Base-by-base conservation (phyloP, 2,888 invertebrate genomes). In the Drosophila longiperda region DNA sequence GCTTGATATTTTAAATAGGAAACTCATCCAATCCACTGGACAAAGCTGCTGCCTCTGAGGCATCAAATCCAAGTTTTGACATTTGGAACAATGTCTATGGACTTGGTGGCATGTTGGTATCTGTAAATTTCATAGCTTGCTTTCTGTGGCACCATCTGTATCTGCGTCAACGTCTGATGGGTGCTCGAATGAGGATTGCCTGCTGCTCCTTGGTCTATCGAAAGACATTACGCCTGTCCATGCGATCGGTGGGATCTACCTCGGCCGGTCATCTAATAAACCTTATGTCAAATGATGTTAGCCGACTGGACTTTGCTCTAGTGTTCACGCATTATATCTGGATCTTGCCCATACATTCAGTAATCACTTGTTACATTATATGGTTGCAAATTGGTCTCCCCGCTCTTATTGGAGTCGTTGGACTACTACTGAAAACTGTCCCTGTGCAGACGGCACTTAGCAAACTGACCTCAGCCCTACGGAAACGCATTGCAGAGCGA, bases 231-330 rank as follows among this genome's bases (percentile, higher is more conserved):
- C 94, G 94, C 23, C 93, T 97, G 12, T 96, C 96, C 75, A 95
- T 95, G 92, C 94, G 94, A 23, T 95, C 97, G 0, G 92, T 97
- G 53, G 95, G 95, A 2, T 94, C 95, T 86, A 96, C 96, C 8
- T 92, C 98, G 0, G 96, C 97, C 0, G 99, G 99, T 0, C 98
- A 98, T 93, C 96, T 99, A 60, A 96, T 99, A 17, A 99, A 99
- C 93, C 94, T 99, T 3, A 94, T 99, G 63, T 98, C 98, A 7
- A 99, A 98, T 90, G 99, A 99, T 92, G 98, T 98, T 9, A 97
- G 96, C 92, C 96, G 98, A 38, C 97, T 99, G 90, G 99, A 99
- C 92, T 95, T 96, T 92, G 96, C 97, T 6, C 95, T 97, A 71
- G 95, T 97, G 61, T 97, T 96, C 91, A 94, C 97, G 4, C 97